These are phyloP conservation scores for Lateolabrax maculatus DNA, from an alignment of 2,797 vertebrate genomes.

Conservation along the genomic window DNA sequence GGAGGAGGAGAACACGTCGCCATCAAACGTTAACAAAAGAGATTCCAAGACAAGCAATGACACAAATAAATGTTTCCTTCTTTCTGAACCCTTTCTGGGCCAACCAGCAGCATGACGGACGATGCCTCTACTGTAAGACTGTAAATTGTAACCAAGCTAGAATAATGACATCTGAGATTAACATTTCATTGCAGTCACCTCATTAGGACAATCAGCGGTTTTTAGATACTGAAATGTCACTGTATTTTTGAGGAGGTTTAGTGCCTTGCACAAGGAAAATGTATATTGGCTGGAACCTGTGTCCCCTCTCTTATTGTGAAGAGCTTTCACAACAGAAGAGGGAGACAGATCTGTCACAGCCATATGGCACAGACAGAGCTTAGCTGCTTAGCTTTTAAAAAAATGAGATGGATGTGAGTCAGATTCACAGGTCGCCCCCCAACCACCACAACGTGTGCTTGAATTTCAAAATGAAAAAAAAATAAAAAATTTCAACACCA, in stretches of 20 bases:
- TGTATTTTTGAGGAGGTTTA: neutral
- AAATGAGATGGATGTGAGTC: conserved; percentile 11
- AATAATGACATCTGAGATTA: neutral
- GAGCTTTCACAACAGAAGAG: conserved; percentile 31
- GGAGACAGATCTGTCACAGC: conserved; percentile 30
- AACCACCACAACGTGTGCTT: neutral
- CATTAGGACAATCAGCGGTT: neutral
- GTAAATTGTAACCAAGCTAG: neutral
- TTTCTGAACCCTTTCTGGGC: neutral
- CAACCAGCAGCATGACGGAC: no score
- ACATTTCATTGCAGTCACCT: neutral
- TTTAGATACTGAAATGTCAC: neutral
- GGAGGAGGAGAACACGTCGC: conserved; percentile 10
- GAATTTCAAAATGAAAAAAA: no score
- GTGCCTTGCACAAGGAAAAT: no score
- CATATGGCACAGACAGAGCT: conserved; percentile 40
- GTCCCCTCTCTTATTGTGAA: conserved; percentile 16
- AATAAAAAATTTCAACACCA: no score
- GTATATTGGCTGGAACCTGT: neutral
- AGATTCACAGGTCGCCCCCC: neutral
- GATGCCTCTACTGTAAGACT: no score
- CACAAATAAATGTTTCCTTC: neutral
- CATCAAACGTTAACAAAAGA: neutral
- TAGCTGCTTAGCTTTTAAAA: conserved; percentile 38
- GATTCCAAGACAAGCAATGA: neutral